These are phyloP conservation scores for Squalus acanthias DNA, from an alignment of 2,797 vertebrate genomes.

Conservation along the genomic window DNA sequence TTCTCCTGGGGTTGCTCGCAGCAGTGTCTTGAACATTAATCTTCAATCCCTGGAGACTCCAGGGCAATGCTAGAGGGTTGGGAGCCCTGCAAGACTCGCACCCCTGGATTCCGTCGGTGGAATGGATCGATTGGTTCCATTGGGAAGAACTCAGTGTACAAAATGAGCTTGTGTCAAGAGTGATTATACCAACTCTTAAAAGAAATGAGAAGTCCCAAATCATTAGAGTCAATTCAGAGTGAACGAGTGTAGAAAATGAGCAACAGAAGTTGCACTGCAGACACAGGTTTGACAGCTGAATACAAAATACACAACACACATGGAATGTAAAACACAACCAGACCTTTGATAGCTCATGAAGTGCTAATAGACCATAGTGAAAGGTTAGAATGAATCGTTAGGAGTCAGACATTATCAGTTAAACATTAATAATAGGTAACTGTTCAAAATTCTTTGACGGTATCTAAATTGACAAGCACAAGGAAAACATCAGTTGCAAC, in stretches of 20 bases:
- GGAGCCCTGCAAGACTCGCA: neutral
- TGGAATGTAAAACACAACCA: neutral
- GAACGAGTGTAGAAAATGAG: neutral
- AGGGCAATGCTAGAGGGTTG: too few relatives aligned
- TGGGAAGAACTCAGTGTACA: neutral
- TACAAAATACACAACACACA: neutral
- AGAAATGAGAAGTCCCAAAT: neutral
- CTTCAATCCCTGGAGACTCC: neutral
- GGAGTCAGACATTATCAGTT: neutral
- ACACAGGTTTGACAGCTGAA: neutral
- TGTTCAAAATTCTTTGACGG: neutral
- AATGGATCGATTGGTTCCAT: neutral
- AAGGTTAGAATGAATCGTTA: neutral
- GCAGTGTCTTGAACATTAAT: neutral
- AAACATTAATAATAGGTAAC: neutral
- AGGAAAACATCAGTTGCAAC: neutral
- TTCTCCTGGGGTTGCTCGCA: neutral
- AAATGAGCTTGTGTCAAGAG: neutral
- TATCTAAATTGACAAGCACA: constrained; percentile 13
- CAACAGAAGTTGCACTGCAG: neutral
- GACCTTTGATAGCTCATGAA: neutral
- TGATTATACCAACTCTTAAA: neutral
- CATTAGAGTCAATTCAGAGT: neutral
- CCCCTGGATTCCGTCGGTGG: neutral
- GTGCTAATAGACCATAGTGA: neutral